Conservation (phyloP, 2,888 invertebrate species). For the Xestia xanthographa region DNA sequence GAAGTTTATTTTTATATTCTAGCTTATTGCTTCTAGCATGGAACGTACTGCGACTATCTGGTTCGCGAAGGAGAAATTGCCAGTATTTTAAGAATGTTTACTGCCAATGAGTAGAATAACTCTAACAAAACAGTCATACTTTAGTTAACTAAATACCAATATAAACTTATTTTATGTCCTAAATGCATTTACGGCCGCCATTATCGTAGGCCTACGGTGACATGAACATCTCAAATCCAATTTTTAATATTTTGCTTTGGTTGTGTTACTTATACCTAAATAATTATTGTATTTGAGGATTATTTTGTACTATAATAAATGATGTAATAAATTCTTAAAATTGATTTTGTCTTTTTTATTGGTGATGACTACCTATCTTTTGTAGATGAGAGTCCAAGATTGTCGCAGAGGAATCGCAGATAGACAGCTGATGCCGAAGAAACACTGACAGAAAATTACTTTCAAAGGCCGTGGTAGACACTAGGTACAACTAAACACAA, state of each 20-base stretch:
- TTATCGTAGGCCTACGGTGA: slow-evolving; percentile 78
- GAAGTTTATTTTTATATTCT: slow-evolving; percentile 84
- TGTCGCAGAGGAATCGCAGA: background rate
- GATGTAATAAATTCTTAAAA: slow-evolving; percentile 90
- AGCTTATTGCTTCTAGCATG: slow-evolving; percentile 71
- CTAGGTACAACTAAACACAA: background rate
- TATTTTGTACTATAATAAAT: slow-evolving; percentile 89
- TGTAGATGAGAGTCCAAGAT: background rate
- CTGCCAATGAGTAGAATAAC: slow-evolving; percentile 85
- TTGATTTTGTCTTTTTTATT: slow-evolving; percentile 64
- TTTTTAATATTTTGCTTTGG: slow-evolving; percentile 90
- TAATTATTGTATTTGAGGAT: slow-evolving; percentile 90
- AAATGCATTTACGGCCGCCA: slow-evolving; percentile 85
- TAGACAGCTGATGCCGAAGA: background rate
- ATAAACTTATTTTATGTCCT: slow-evolving; percentile 77
- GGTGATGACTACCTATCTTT: background rate
- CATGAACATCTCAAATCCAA: slow-evolving; percentile 86
- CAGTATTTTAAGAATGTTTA: slow-evolving; percentile 78
- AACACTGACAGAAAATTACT: background rate
- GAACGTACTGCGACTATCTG: slow-evolving; percentile 53
- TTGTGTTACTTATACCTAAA: slow-evolving; percentile 90
- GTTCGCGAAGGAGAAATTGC: slow-evolving; percentile 71
- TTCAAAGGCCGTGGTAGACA: background rate
- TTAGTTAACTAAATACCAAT: slow-evolving; percentile 78
- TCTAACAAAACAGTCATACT: slow-evolving; percentile 81